Evolutionary conservation across 2,888 invertebrate genomes (phyloP).

Genomic region (Suillia variegata): DNA sequence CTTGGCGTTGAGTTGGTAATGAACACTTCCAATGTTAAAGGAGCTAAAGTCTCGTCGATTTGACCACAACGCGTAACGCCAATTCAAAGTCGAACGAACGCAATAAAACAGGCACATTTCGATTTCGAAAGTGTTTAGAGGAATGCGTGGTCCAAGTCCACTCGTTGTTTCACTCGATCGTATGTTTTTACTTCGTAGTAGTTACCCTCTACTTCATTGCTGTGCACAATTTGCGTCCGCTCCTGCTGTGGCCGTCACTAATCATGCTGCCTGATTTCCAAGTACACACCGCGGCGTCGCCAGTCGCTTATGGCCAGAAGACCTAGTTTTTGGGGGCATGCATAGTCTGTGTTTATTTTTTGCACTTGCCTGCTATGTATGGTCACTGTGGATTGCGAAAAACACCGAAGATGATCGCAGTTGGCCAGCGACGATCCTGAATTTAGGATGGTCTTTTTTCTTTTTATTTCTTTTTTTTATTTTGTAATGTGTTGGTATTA

Average conservation of each 20-base stretch:
- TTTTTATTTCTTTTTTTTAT: slow-evolving; percentile 7
- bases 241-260: slow-evolving; percentile 20
- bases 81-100: neutral
- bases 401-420: neutral
- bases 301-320: slow-evolving; percentile 20
- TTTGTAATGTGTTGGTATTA: slow-evolving; percentile 29
- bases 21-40: slow-evolving; percentile 22
- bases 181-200: too few species aligned
- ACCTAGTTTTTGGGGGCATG: slow-evolving; percentile 26
- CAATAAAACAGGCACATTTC: neutral
- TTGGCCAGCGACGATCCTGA: slow-evolving; percentile 3
- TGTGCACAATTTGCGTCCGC: slow-evolving; percentile 5
- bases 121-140: slow-evolving; percentile 16
- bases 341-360: too few species aligned
- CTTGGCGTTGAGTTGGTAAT: slow-evolving; percentile 29
- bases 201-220: too few species aligned
- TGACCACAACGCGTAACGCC: neutral
- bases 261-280: slow-evolving; percentile 14
- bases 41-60: neutral
- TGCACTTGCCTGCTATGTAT: neutral
- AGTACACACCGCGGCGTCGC: neutral
- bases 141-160: too few species aligned
- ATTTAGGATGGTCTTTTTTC: slow-evolving; percentile 8
- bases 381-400: neutral
- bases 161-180: neutral